Evolutionary conservation across 2,888 invertebrate species (phyloP).

Genomic region (Ditylenchus weischeri): DNA sequence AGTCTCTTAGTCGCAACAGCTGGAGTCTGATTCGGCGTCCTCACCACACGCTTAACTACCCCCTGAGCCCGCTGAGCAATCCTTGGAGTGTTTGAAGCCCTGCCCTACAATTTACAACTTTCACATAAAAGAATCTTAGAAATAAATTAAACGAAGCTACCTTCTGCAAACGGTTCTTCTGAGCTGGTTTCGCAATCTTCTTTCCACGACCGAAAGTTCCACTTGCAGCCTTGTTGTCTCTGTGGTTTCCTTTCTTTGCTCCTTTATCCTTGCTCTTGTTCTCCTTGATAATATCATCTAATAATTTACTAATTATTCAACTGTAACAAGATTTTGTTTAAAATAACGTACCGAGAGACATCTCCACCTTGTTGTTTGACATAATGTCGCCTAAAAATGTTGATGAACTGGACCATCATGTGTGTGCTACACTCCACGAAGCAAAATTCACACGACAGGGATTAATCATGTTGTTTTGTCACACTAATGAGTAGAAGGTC

Average conservation of each 20-base stretch:
- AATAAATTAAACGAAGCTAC: slow-evolving; percentile 11
- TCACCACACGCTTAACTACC: background rate
- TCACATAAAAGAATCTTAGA: background rate
- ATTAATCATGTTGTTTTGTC: too few species aligned
- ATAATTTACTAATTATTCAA: background rate
- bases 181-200: slow-evolving; percentile 4
- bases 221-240: slow-evolving; percentile 7
- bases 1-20: slow-evolving; percentile 31
- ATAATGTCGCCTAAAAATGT: slow-evolving; percentile 16
- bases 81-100: background rate
- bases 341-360: slow-evolving; percentile 33
- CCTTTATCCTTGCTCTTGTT: slow-evolving; percentile 21
- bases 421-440: background rate
- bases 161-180: slow-evolving; percentile 21
- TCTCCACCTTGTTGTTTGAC: slow-evolving; percentile 34
- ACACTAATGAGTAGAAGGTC: too few species aligned
- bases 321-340: too few species aligned
- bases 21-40: slow-evolving; percentile 2
- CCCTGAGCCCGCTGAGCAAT: background rate
- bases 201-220: slow-evolving; percentile 4
- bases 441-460: slow-evolving; percentile 7
- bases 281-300: slow-evolving; percentile 42
- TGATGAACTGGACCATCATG: slow-evolving; percentile 14
- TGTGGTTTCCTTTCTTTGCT: slow-evolving; percentile 16
- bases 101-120: slow-evolving; percentile 7